Base-by-base conservation (phyloP, 2,113 vertebrate genomes). In the Acanthisitta chloris region DNA sequence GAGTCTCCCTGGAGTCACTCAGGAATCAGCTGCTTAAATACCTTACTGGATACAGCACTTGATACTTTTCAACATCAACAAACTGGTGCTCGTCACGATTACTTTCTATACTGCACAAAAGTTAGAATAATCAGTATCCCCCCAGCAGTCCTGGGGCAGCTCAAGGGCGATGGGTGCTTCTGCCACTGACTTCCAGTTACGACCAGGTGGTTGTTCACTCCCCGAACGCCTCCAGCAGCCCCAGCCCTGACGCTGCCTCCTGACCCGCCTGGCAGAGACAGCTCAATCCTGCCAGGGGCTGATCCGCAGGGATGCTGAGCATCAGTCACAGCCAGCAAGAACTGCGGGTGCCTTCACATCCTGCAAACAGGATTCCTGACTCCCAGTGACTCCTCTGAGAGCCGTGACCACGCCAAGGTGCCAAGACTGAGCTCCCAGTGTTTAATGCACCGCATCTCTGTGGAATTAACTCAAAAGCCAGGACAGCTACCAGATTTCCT, bases 391-490 rank as follows among this genome's bases (percentile, higher is more conserved):
- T 84, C 46, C 43, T 77, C 24, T 48, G 66, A 48, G 57, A 74
- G 34, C 74, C 1, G 2, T 45, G 78, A 81, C 86, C 40, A 4
- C 5, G 48, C 61, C 92, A 80, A 36, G 76, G 58, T 69, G 65
- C 20, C 62, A 54, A 29, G n/a, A 80, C 92, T 70, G 85, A 66
- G 67, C 43, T 81, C 61, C 57, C 64, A 70, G 55, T 31, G 77
- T 66, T 80, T 66, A 86, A 71, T 0, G 1, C 76, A 43, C n/a
- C 1, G 1, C 29, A 25, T 19, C 81, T 91, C 76, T 71, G 90
- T 79, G 81, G 76, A 94, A 73, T 88, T 86, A 91, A 67, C 55
- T 79, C 64, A 73, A 81, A 69, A 86, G 91, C 58, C 94, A 85
- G 55, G 40, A 59, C 54, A 80, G 26, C 88, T 77, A 86, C 51